These are phyloP conservation scores for Battus philenor DNA, from an alignment of 1,140 invertebrate species.

Conservation along the genomic window DNA sequence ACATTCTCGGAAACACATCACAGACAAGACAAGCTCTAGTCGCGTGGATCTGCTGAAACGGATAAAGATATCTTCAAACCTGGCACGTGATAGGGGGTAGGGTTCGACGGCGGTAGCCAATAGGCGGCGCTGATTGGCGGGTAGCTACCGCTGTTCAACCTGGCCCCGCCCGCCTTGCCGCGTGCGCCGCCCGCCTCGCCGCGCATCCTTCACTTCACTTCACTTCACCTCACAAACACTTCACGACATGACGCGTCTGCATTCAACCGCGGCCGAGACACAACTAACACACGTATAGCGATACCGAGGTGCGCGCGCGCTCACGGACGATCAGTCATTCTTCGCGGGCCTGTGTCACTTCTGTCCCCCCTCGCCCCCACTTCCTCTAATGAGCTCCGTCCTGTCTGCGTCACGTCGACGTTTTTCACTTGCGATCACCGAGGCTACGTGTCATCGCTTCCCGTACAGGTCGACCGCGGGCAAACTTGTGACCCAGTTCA, in stretches of 20 bases:
- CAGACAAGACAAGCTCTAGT: no score
- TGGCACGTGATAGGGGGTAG: slow-evolving; percentile 86
- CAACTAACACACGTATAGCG: slow-evolving; percentile 47
- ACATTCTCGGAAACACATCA: no score
- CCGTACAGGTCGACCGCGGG: background rate
- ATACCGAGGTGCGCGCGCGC: slow-evolving; percentile 61
- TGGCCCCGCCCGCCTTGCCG: slow-evolving; percentile 55
- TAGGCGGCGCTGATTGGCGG: slow-evolving; percentile 87
- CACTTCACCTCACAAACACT: slow-evolving; percentile 45
- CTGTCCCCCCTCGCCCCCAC: slow-evolving; percentile 23
- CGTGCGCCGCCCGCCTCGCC: slow-evolving; percentile 63
- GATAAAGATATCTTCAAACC: slow-evolving; percentile 69
- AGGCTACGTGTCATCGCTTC: slow-evolving; percentile 7
- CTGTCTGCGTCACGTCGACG: slow-evolving; percentile 36
- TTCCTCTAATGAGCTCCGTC: slow-evolving; percentile 51
- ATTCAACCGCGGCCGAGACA: slow-evolving; percentile 57
- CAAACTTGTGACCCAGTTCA: slow-evolving; percentile 7
- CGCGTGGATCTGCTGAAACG: no score
- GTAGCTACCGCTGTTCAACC: slow-evolving; percentile 73
- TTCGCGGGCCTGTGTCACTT: slow-evolving; percentile 56
- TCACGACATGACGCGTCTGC: slow-evolving; percentile 60
- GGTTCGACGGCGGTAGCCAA: slow-evolving; percentile 85
- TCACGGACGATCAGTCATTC: slow-evolving; percentile 63
- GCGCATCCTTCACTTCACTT: slow-evolving; percentile 60
- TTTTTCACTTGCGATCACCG: slow-evolving; percentile 33